Evolutionary conservation across 1,140 invertebrate genomes (phyloP).

Genomic region (Solen grandis): DNA sequence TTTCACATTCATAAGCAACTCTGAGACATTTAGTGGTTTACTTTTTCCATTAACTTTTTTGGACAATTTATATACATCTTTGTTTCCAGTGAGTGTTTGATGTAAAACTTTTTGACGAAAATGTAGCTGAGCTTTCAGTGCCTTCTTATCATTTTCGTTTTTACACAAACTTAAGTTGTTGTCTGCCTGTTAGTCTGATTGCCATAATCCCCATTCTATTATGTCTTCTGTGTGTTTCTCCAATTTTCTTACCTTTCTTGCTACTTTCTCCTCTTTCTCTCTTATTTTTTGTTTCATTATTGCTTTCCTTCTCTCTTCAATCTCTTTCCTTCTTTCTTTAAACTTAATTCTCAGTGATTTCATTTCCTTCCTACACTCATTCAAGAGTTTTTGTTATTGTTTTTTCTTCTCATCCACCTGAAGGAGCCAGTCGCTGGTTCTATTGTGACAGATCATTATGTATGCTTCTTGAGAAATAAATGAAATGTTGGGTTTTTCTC

Average conservation of each 20-base stretch:
- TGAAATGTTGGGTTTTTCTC: no score
- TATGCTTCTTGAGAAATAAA: constrained; percentile 24
- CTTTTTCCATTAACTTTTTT: constrained; percentile 25
- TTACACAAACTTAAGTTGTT: constrained; percentile 25
- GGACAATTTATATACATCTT: constrained; percentile 29
- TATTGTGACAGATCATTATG: constrained; percentile 41
- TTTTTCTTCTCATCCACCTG: constrained; percentile 22
- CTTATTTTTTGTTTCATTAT: constrained; percentile 24
- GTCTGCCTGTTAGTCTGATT: constrained; percentile 29
- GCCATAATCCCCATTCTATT: constrained; percentile 38
- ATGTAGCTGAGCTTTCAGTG: constrained; percentile 8
- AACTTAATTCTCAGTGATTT: not conserved
- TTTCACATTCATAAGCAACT: constrained; percentile 20
- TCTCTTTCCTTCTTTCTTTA: constrained; percentile 25
- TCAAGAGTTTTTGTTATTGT: constrained; percentile 15
- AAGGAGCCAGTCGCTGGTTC: constrained; percentile 28
- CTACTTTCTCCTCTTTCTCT: constrained; percentile 25
- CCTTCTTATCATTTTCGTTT: constrained; percentile 8
- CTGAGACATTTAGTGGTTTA: constrained; percentile 4
- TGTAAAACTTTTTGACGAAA: constrained; percentile 29
- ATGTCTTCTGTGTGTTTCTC: constrained; percentile 18
- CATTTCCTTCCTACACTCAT: constrained; percentile 3
- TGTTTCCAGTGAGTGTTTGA: constrained; percentile 17
- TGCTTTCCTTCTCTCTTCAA: constrained; percentile 24
- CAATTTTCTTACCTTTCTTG: not conserved